Evolutionary conservation across 2,888 invertebrate genomes (phyloP).

Genomic region (Tachina grossa): DNA sequence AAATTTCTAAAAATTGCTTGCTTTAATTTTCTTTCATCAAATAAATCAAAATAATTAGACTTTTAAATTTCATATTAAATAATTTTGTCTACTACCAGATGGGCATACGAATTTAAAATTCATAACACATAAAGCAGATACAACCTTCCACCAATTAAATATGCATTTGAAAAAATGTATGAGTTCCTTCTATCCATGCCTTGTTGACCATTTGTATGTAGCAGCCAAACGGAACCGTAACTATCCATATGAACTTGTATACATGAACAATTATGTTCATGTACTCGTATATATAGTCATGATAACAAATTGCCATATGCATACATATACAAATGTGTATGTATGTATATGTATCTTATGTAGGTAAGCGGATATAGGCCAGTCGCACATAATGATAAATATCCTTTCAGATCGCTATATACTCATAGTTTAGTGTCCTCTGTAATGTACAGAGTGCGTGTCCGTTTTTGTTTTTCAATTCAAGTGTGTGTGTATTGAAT

Average conservation of each 20-base stretch:
- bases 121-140: slow-evolving; percentile 44
- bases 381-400: slow-evolving; percentile 64
- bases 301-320: neutral
- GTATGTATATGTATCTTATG: neutral
- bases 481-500: slow-evolving; percentile 19
- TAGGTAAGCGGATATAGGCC: slow-evolving; percentile 47
- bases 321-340: neutral
- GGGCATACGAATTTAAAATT: slow-evolving; percentile 32
- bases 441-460: slow-evolving; percentile 42
- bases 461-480: slow-evolving; percentile 23
- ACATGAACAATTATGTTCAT: slow-evolving; percentile 18
- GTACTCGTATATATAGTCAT: neutral
- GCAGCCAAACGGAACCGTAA: slow-evolving; percentile 1
- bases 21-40: no score
- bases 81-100: slow-evolving; percentile 19
- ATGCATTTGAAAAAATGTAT: slow-evolving; percentile 39
- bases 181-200: neutral
- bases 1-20: no score
- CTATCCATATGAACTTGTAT: slow-evolving; percentile 24
- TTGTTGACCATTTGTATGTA: slow-evolving; percentile 20
- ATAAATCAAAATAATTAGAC: no score
- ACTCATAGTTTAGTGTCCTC: slow-evolving; percentile 12
- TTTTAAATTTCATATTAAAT: neutral
- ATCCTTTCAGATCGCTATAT: slow-evolving; percentile 38
- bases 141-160: slow-evolving; percentile 50